These are phyloP conservation scores for Podabrus alpinus DNA, from an alignment of 2,888 invertebrate genomes.

Conservation along the genomic window DNA sequence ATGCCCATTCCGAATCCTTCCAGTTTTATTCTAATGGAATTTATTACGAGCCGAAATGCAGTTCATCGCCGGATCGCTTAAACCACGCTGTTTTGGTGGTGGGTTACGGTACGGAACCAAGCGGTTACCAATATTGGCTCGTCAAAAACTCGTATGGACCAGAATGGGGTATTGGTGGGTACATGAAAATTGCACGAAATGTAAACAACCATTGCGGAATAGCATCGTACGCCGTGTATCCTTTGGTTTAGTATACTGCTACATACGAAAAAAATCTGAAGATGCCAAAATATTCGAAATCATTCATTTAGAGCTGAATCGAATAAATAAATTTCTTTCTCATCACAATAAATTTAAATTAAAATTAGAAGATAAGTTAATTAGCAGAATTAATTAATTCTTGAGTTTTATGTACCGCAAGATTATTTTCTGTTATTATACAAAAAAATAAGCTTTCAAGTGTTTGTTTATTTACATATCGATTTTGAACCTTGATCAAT, in stretches of 20 bases:
- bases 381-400: neutral
- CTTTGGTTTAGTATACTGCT: conserved; percentile 65
- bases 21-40: conserved; percentile 83
- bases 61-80: conserved; percentile 61
- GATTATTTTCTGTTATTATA: neutral
- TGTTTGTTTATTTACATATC: neutral
- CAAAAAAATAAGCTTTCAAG: neutral
- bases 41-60: conserved; percentile 79
- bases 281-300: neutral
- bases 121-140: conserved; percentile 67
- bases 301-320: no score
- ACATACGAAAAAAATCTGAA: neutral
- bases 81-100: conserved; percentile 86
- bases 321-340: no score
- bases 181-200: conserved; percentile 43
- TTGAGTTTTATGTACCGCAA: neutral
- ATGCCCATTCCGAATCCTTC: conserved; percentile 83
- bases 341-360: neutral
- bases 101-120: conserved; percentile 74
- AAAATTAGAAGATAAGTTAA: neutral
- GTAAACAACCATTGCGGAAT: conserved; percentile 81
- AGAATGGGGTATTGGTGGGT: conserved; percentile 45
- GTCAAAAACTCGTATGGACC: conserved; percentile 72
- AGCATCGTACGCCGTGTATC: conserved; percentile 78
- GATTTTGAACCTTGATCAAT: neutral